A percentile compares a stretch with the other conserved stretches of the same genome.
These are phyloP conservation scores for Dicrurus megarhynchus DNA, from an alignment of 2,113 vertebrate genomes.

Conservation along the genomic window DNA sequence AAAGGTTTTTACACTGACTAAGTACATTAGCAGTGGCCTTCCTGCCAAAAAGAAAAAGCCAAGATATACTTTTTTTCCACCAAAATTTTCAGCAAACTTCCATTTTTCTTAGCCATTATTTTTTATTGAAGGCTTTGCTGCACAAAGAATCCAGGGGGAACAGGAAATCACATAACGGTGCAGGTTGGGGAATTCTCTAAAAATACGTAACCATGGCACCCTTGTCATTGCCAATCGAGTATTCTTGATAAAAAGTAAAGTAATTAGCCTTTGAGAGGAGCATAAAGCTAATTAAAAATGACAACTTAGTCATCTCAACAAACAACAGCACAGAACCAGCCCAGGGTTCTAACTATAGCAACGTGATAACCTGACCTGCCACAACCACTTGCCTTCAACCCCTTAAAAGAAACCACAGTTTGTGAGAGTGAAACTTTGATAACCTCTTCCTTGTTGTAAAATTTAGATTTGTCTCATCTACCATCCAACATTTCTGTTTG, in stretches of 20 bases:
- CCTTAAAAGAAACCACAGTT: not conserved
- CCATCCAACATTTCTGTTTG: not conserved
- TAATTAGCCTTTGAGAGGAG: constrained; percentile 78
- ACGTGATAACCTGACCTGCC: not conserved
- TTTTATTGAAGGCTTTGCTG: constrained; percentile 56
- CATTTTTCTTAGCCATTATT: constrained; percentile 46
- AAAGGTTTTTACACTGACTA: not conserved
- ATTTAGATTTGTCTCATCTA: not conserved
- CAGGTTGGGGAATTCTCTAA: constrained; percentile 64
- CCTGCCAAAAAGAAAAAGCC: constrained; percentile 1
- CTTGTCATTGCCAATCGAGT: constrained; percentile 79
- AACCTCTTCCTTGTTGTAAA: not conserved
- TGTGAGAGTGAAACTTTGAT: not conserved
- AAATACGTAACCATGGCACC: constrained; percentile 73
- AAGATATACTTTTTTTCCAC: not conserved
- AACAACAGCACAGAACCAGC: constrained; percentile 51
- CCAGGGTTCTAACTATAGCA: constrained; percentile 21
- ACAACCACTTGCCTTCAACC: constrained; percentile 25
- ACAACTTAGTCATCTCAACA: constrained; percentile 75
- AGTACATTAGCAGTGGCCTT: constrained; percentile 24
- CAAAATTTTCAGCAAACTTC: constrained; percentile 51
- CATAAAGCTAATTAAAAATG: constrained; percentile 80
- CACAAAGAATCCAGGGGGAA: constrained; percentile 59
- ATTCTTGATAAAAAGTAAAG: constrained; percentile 76
- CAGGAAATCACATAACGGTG: constrained; percentile 29